A percentile compares a stretch with the other conserved stretches of the same genome.
Conservation (phyloP, 2,797 vertebrate species). For the Xyrichtys novacula region DNA sequence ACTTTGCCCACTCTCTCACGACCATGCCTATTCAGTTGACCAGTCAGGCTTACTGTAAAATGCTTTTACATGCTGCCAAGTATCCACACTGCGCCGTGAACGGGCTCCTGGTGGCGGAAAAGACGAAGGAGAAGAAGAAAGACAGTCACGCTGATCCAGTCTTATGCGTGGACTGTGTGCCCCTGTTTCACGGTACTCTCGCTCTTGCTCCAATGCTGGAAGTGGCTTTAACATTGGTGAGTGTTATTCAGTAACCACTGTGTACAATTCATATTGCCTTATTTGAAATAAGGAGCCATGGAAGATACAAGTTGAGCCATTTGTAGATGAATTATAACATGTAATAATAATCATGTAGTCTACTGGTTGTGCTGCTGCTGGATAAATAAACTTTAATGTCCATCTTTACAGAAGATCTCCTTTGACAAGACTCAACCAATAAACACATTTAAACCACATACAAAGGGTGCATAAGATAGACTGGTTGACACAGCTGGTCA, state of each 20-base stretch:
- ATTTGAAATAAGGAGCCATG: not conserved
- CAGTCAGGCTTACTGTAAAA: slow-evolving; percentile 97
- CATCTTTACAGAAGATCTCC: too few species aligned
- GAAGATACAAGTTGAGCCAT: not conserved
- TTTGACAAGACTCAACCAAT: too few species aligned
- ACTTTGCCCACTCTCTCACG: not conserved
- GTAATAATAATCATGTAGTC: not conserved
- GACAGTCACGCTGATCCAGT: slow-evolving; percentile 82
- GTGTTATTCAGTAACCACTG: slow-evolving; percentile 38
- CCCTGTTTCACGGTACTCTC: slow-evolving; percentile 94
- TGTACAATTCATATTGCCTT: too few species aligned
- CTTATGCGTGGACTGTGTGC: slow-evolving; percentile 95
- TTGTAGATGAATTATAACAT: not conserved
- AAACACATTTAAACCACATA: too few species aligned
- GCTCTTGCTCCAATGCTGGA: slow-evolving; percentile 97
- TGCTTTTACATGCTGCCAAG: slow-evolving; percentile 95
- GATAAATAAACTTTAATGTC: too few species aligned
- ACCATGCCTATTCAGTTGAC: slow-evolving; percentile 90
- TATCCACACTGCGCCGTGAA: slow-evolving; percentile 95
- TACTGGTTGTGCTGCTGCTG: not conserved
- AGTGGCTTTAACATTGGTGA: slow-evolving; percentile 95
- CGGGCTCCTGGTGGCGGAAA: slow-evolving; percentile 93
- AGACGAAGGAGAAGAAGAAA: slow-evolving; percentile 84
- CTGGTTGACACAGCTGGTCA: too few species aligned
- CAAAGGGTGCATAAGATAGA: too few species aligned